Evolutionary conservation across 2,888 invertebrate genomes (phyloP).

Genomic region (Drosophila gaucha): DNA sequence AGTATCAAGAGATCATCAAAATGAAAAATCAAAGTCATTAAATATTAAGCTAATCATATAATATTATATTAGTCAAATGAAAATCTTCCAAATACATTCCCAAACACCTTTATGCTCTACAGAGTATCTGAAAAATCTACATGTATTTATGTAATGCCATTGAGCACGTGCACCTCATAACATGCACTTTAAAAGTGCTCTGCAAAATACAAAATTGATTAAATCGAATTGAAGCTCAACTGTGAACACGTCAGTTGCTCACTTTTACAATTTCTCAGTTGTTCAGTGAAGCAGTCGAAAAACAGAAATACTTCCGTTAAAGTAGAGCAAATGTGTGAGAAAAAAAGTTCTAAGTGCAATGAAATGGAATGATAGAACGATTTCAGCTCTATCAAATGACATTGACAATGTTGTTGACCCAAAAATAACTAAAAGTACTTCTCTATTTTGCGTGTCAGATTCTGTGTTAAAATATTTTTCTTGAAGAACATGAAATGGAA

Average conservation of each 20-base stretch:
- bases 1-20: background rate
- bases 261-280: slow-evolving; percentile 17
- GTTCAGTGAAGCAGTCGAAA: background rate
- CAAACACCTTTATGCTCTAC: background rate
- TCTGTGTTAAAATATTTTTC: too few relatives aligned
- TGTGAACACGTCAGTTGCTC: slow-evolving; percentile 23
- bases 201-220: slow-evolving; percentile 41
- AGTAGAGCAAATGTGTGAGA: slow-evolving; percentile 34
- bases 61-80: background rate
- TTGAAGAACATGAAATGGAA: slow-evolving; percentile 12
- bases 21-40: too few relatives aligned
- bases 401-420: slow-evolving; percentile 8
- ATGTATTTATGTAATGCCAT: background rate
- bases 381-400: slow-evolving; percentile 7
- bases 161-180: slow-evolving; percentile 35
- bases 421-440: background rate
- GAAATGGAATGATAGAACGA: slow-evolving; percentile 30
- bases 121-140: background rate
- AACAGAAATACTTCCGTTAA: slow-evolving; percentile 1
- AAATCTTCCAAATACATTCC: background rate
- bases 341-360: slow-evolving; percentile 25
- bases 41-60: background rate
- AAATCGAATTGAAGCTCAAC: slow-evolving; percentile 43
- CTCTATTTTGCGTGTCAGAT: slow-evolving; percentile 29
- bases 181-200: slow-evolving; percentile 14